Evolutionary conservation across 2,888 invertebrate genomes (phyloP).

Genomic region (Ischnura elegans): DNA sequence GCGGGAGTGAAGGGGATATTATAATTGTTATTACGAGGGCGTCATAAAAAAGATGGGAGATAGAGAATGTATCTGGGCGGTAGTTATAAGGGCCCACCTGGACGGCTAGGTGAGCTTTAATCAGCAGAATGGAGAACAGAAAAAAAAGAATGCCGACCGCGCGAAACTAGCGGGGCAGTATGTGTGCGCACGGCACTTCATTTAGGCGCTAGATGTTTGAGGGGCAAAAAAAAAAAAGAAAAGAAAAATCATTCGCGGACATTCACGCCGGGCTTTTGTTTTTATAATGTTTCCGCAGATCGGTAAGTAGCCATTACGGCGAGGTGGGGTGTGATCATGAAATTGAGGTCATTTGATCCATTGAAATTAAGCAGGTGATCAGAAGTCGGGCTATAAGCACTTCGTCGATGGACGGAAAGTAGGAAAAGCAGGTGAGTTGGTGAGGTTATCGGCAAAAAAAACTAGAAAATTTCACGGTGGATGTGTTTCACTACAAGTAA

Average conservation of each 20-base stretch:
- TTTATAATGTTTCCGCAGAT: neutral
- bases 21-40: neutral
- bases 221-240: too few species aligned
- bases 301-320: neutral
- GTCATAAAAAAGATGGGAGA: neutral
- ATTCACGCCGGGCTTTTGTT: neutral
- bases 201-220: neutral
- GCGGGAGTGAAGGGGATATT: neutral
- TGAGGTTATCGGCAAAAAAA: neutral
- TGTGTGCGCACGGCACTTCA: neutral
- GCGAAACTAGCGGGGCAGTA: neutral
- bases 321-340: neutral
- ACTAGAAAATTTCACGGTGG: too few species aligned
- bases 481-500: too few species aligned
- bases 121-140: neutral
- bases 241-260: neutral
- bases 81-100: neutral
- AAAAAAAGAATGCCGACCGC: neutral
- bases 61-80: neutral
- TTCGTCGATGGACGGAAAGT: neutral
- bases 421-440: neutral
- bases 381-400: too few species aligned
- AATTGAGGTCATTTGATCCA: neutral
- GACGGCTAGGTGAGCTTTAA: neutral
- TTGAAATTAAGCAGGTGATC: neutral